Percentiles rank a stretch among this genome's conserved stretches.
phyloP scores from a whole-genome alignment of 2,888 invertebrate species.

The Macaria liturata region DNA sequence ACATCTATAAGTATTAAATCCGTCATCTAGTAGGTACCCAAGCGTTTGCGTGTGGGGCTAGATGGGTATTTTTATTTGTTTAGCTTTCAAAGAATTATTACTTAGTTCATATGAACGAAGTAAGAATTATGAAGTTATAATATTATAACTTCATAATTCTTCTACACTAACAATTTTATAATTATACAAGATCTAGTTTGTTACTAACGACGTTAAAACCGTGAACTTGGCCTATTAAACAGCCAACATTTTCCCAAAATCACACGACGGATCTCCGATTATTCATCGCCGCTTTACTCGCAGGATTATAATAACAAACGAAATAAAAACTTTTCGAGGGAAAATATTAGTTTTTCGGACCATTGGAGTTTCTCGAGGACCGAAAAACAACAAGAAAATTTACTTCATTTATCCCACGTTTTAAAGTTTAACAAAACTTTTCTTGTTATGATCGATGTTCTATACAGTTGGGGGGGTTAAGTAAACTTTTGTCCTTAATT shows the following conservation, averaged over 20 bases:
- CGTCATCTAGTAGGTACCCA: too few relatives aligned
- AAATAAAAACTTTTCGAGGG: constrained; percentile 55
- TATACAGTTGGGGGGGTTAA: constrained; percentile 25
- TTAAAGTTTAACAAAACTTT: constrained; percentile 48
- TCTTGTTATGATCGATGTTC: constrained; percentile 40
- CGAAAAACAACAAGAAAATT: constrained; percentile 53
- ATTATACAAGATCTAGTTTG: too few relatives aligned
- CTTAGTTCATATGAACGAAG: too few relatives aligned
- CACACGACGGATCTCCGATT: constrained; percentile 45
- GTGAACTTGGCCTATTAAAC: too few relatives aligned
- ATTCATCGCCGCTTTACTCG: constrained; percentile 47
- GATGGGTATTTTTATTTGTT: too few relatives aligned
- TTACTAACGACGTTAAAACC: too few relatives aligned
- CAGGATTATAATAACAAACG: constrained; percentile 58
- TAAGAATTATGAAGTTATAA: too few relatives aligned
- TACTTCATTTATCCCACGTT: constrained; percentile 47
- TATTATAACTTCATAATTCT: too few relatives aligned
- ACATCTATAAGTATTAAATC: too few relatives aligned
- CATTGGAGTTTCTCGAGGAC: constrained; percentile 50
- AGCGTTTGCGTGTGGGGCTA: too few relatives aligned
- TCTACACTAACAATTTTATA: too few relatives aligned
- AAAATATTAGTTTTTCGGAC: constrained; percentile 59
- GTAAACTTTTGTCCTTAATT: constrained; percentile 23
- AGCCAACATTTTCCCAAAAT: constrained; percentile 28
- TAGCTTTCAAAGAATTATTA: too few relatives aligned